Base-by-base conservation (phyloP, 2,888 invertebrate species). In the Thecophora atra region DNA sequence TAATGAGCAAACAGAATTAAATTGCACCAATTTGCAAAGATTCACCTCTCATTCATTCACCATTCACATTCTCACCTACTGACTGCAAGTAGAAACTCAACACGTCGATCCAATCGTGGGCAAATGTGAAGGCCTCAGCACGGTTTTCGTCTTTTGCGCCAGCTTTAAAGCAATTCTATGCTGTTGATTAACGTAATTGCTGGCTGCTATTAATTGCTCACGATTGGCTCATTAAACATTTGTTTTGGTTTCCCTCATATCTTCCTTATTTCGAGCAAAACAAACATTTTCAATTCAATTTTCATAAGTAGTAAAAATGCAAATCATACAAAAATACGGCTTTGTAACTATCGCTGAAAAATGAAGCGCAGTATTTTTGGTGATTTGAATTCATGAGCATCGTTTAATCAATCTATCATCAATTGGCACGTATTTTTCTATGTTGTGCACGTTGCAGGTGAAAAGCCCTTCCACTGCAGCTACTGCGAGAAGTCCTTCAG, bases 401-500 rank as follows among this genome's bases (percentile, higher is more conserved):
- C 58, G 58, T 28, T 58, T 28, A 11, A 56, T 13, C 56, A 11
- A 17, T 21, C 3, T 28, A 3, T 15, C 8, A 15, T 58, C 28
- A 58, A 58, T 15, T 58, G 28, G 26, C 26, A 1, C 58, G 8
- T 54, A 13, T 54, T n/a, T n/a, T n/a, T 24, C 21, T 67, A 21
- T 56, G 37, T 42, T 56, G 26, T 73, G 67, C 37, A 42, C 44
- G 51, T 81, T 82, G 71, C 81, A 84, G 85, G 85, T 77, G 85
- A 85, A 77, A 85, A 85, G 76, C 85, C 85, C 73, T 85, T 83
- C 77, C 85, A 84, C 72, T 85, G 85, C 76, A 78, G 78, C 70
- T 85, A 85, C 77, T 85, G 85, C 77, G 85, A 85, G 77, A 85
- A 85, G 79, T 81, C 85, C 77, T 85, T 85, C 76, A 85, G 85